Evolutionary conservation across 2,113 vertebrate species (phyloP).

Genomic region (Tor tambroides): DNA sequence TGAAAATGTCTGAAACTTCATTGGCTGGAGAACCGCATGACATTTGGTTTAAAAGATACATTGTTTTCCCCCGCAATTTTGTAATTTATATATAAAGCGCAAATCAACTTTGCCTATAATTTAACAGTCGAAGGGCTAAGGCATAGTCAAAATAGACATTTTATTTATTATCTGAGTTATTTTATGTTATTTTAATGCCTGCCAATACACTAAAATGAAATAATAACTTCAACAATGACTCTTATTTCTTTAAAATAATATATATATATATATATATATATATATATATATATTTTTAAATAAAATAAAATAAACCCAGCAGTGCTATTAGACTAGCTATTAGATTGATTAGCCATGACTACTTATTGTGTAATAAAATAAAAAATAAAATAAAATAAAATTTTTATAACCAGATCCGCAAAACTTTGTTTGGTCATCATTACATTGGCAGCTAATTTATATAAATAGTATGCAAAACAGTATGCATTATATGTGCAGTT

Average conservation of each 20-base stretch:
- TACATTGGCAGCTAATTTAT: neutral
- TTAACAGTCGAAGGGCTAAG: too few species aligned
- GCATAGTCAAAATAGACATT: neutral
- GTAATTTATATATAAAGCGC: neutral
- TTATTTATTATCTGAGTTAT: too few species aligned
- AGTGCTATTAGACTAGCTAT: too few species aligned
- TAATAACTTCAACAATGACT: neutral
- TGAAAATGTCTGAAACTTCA: neutral
- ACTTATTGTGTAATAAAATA: too few species aligned
- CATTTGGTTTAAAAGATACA: neutral
- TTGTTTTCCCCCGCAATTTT: neutral
- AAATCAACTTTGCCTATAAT: neutral
- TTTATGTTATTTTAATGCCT: neutral
- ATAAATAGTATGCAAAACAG: neutral
- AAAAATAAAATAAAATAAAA: neutral
- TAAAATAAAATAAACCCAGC: neutral
- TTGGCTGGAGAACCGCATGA: neutral
- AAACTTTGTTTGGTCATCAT: neutral
- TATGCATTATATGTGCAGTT: neutral
- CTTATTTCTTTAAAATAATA: neutral
- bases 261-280: too few species aligned
- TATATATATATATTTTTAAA: too few species aligned
- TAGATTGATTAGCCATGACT: too few species aligned
- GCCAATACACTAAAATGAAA: neutral
- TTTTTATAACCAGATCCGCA: neutral